These are phyloP conservation scores for Raillietiella orientalis DNA, from an alignment of 2,888 invertebrate genomes.

Conservation along the genomic window DNA sequence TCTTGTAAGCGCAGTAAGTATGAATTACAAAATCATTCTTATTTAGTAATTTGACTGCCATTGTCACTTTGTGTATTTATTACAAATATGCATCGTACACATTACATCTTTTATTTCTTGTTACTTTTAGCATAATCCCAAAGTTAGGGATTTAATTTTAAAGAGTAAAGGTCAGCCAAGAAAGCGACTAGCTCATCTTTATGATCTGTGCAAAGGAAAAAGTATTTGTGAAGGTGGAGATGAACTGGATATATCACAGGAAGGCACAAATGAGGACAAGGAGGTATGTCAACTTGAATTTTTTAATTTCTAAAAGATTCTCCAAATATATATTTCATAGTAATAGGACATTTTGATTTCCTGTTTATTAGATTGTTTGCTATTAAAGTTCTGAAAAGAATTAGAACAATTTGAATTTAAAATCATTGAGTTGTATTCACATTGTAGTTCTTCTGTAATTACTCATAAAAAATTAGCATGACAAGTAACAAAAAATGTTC, in stretches of 20 bases:
- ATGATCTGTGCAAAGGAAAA: conserved; percentile 91
- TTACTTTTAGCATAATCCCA: conserved; percentile 38
- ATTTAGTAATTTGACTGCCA: neutral
- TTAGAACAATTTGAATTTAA: too few relatives aligned
- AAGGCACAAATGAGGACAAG: conserved; percentile 15
- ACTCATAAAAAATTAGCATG: too few relatives aligned
- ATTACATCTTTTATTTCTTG: conserved; percentile 3
- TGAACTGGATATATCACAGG: conserved; percentile 72
- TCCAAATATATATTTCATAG: neutral
- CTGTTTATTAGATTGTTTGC: too few relatives aligned
- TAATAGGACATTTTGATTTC: conserved; percentile 1
- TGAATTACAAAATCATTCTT: neutral
- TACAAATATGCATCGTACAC: conserved; percentile 1
- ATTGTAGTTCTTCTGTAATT: too few relatives aligned
- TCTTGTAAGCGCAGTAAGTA: conserved; percentile 66
- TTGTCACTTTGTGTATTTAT: conserved; percentile 1
- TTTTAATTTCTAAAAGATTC: conserved; percentile 8
- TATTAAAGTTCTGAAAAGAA: too few relatives aligned
- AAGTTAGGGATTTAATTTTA: conserved; percentile 71
- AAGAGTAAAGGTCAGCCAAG: conserved; percentile 90
- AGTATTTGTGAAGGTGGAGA: conserved; percentile 95
- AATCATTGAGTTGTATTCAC: too few relatives aligned
- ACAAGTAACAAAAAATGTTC: too few relatives aligned
- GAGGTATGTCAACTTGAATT: conserved; percentile 7
- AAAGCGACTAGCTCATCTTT: conserved; percentile 72